phyloP scores from a whole-genome alignment of 2,797 vertebrate genomes.

The Tragelaphus eurycerus region DNA sequence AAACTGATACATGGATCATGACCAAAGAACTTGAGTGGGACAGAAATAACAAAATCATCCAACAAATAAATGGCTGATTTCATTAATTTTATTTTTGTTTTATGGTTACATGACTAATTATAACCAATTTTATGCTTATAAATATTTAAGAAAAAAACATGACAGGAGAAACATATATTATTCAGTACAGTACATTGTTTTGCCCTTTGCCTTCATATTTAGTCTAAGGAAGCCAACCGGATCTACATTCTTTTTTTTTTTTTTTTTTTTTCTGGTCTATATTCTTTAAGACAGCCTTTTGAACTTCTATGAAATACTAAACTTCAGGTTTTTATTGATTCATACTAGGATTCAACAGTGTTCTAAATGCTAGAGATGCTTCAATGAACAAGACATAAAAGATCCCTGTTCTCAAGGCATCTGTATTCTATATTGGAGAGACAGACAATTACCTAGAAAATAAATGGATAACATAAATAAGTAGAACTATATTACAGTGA shows the following conservation, averaged over 20 bases:
- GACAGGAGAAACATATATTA: neutral
- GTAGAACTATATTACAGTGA: neutral
- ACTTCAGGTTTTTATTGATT: neutral
- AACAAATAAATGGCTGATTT: neutral
- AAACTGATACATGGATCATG: neutral
- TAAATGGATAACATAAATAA: neutral
- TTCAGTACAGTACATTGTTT: neutral
- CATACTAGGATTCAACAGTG: neutral
- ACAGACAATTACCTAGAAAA: neutral
- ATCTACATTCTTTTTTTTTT: neutral
- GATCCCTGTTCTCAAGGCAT: neutral
- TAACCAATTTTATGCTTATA: neutral
- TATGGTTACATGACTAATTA: neutral
- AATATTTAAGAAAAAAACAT: neutral
- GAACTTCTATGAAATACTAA: neutral
- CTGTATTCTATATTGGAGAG: neutral
- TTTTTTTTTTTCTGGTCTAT: neutral
- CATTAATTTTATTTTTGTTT: neutral
- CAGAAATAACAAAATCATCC: neutral
- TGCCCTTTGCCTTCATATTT: neutral
- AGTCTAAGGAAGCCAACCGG: neutral
- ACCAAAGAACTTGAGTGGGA: neutral
- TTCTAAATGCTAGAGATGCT: neutral
- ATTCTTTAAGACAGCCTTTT: neutral
- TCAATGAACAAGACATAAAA: neutral